Base-by-base conservation (phyloP, 2,113 vertebrate genomes). In the Scomber scombrus region DNA sequence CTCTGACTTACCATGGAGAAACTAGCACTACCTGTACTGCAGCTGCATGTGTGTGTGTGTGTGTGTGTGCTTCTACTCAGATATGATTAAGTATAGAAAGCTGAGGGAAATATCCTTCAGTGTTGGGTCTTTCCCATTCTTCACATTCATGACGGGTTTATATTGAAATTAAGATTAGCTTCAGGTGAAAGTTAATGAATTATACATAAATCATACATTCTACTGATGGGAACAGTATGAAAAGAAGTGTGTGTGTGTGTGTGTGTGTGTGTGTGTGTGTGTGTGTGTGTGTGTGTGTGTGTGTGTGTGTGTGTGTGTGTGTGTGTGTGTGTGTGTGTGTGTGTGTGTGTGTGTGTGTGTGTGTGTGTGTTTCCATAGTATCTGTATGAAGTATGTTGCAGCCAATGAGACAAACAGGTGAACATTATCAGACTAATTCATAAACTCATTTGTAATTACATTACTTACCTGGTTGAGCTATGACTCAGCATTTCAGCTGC, bases 1-100 rank as follows among this genome's bases (percentile, higher is more conserved):
- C 55, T 52, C 0, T 45, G 12, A 18, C 1, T 23, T 16, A 52
- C n/a, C 49, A 40, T 4, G 4, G 12, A 26, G 19, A 21, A 64
- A 81, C 79, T 65, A 51, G 58, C 9, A 16, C 5, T 50, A 75
- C 66, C 72, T 58, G 79, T 64, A 46, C 34, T 23, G 49, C 56
- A 52, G 65, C 49, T 34, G 40, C 11, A 1, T 46, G n/a, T 64
- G 62, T 62, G 60, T 62, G 34, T 55, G 21, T 47, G 60, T 62
- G 47, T 4, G 3, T n/a, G 23, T 40, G 26, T 12, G 2, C 13
- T 26, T 26, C 23, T 26, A 2, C 23, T 26, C 23, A 26, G 23
- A 9, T 12, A 21, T 26, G 14, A 5, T 51, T 5, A 51, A n/a
- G 26, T 16, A 34, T 7, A 9, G 9, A 69, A 14, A 14, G 12